Evolutionary conservation across 2,797 vertebrate genomes (phyloP), one percentile per base, ranked within the genome.

Genomic region (Trachurus trachurus): DNA sequence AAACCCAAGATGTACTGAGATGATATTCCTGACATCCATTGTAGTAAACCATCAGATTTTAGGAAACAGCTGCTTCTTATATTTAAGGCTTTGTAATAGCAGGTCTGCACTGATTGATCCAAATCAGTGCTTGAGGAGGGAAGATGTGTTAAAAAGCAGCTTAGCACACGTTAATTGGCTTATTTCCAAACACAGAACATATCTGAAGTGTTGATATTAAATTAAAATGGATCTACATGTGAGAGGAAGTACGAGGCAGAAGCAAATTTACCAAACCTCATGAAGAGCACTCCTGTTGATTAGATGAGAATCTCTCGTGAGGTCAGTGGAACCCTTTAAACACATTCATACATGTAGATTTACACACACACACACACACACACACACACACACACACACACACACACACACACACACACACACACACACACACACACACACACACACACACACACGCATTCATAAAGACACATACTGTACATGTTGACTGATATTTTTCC

Each of bases 281-380:
- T 82, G 66, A 74, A 82, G 74, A 87, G 83, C 73, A 66, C 76
- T 88, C 29, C 60, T 74, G 64, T 58, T 83, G 85, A 91, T 89
- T 82, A 89, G 77, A 68, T 82, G 71, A 29, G 65, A 80, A 45
- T 70, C 72, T 80, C 71, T 82, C 22, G 29, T 81, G 54, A 80
- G 80, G 74, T 85, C 86, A 81, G 21, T 62, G 40, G 52, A 71
- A 83, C 68, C 64, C 21, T 12, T 70, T 52, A 16, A 11, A 61
- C 73, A 61, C 75, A 70, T 85, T 45, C 66, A 71, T 26, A 59
- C 71, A 59, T 59, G 70, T 57, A 54, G 49, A 82, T 74, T 81
- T 44, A 37, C 1, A 44, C 15, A 44, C 42, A 44, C 42, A 44
- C 15, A 44, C 42, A 44, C 15, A 16, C 42, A 37, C 1, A 44